Conservation (phyloP, 1,140 invertebrate species). For the Trypoxylus dichotomus region DNA sequence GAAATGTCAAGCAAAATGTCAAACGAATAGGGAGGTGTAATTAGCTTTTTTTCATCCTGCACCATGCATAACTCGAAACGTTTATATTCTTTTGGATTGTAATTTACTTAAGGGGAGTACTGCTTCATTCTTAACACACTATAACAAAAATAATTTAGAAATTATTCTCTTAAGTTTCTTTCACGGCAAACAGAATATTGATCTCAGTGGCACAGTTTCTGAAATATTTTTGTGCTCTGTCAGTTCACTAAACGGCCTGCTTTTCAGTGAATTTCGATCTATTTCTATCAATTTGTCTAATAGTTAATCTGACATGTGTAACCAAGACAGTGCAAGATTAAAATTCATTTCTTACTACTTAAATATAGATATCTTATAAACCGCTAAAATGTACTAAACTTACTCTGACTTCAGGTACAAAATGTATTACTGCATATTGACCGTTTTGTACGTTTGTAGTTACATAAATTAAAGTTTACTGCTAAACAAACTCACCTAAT, state of each 20-base stretch:
- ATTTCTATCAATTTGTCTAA: background rate
- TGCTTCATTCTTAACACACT: background rate
- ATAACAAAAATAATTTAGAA: too few species aligned
- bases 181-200: background rate
- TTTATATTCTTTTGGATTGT: too few species aligned
- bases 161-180: background rate
- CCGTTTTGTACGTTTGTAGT: too few species aligned
- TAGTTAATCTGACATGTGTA: background rate
- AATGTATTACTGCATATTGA: too few species aligned
- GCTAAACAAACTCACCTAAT: too few species aligned
- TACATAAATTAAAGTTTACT: too few species aligned
- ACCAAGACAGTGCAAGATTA: background rate
- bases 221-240: background rate
- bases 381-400: too few species aligned
- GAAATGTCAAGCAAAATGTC: constrained; percentile 14
- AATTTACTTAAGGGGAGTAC: background rate
- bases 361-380: background rate
- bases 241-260: background rate
- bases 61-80: background rate
- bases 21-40: background rate
- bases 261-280: too few species aligned
- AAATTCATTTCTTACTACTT: background rate
- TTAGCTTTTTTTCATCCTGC: background rate
- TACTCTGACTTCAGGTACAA: too few species aligned
- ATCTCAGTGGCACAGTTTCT: background rate